Evolutionary conservation across 1,140 invertebrate genomes (phyloP), one percentile per base, ranked within the genome.

Genomic region (Temnothorax nylanderi): DNA sequence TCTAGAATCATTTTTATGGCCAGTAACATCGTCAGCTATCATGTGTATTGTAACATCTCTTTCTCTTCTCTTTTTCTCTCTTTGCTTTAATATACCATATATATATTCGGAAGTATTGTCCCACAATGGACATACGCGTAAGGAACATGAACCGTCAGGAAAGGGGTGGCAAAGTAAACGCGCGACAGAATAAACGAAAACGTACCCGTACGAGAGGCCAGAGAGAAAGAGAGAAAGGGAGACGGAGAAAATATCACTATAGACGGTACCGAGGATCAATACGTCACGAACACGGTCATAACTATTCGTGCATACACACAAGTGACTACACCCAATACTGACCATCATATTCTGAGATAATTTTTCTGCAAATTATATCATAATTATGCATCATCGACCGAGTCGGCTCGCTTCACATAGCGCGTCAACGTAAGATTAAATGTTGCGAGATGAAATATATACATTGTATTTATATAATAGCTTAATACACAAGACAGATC

Each of bases 251-350:
- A 86, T 87, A 91, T 91, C 88, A 80, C 74, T 65, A 75, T 80
- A 89, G 87, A 87, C 88, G 34, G 56, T 91, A 89, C 80, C 71
- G 54, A 88, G 90, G 85, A 92, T 92, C 89, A 91, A 92, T 92
- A 92, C 81, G 47, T 89, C 90, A 91, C 85, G 77, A 89, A 88
- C 51, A 85, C 69, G 47, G n/a, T 88, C 65, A 76, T 62, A 77
- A 89, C 80, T 82, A 84, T 75, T 82, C 44, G 37, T 75, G 54
- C 69, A 84, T 75, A 67, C 41, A 51, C 10, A 21, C 44, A 54
- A 88, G 26, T 26, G 34, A 44, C 60, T 76, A 54, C 54, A 60
- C 65, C 21, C 8, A 51, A 6, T 85, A 58, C 26, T 7, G 18
- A 34, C 51, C 37, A 54, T 80, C 47, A 60, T 26, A 80, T 3